Base-by-base conservation (phyloP, 1,140 invertebrate species). In the Ostrea edulis region DNA sequence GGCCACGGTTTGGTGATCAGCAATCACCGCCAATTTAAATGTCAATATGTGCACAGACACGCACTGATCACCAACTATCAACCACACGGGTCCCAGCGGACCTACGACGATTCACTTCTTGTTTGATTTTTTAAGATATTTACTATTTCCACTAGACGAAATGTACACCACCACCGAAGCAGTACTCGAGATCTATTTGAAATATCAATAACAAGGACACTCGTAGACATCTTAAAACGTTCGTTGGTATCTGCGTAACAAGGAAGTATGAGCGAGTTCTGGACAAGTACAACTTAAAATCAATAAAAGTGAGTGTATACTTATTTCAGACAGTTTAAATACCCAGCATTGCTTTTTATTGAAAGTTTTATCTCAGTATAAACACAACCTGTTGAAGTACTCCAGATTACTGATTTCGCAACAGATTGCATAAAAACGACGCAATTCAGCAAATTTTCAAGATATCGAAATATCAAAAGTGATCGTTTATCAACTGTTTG, bases 381-480 rank as follows among this genome's bases (percentile, higher is more conserved):
- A 44, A 11, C 22, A 77, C 68, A 77, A 77, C 68, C 68, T 77
- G 68, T 25, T 12, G 68, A 8, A 62, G 25, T 77, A 77, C 68
- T 77, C 29, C 22, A 77, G 25, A 35, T 14, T 8, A 35, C 29
- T 29, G 14, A 77, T 35, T 62, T 77, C 29, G 68, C 29, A 12
- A 77, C 68, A 77, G 68, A 77, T 77, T 77, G 68, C 2, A 29
- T 29, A 29, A 77, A n/a, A 35, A 25, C 68, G 12, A 12, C 68
- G 9, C 22, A 77, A 4, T 35, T 12, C 25, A 35, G 14, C 22
- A 14, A 35, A 44, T 77, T 25, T 77, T 29, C 22, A 77, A 25
- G 29, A 77, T 35, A 77, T 12, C 0, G 25, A 14, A 11, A 77
- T 35, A 35, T 35, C 2, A 29, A 12, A 35, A 77, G 68, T 44